Evolutionary conservation across 2,113 vertebrate species (phyloP), one percentile per base, ranked within the genome.

Genomic region (Spermophilus dauricus): DNA sequence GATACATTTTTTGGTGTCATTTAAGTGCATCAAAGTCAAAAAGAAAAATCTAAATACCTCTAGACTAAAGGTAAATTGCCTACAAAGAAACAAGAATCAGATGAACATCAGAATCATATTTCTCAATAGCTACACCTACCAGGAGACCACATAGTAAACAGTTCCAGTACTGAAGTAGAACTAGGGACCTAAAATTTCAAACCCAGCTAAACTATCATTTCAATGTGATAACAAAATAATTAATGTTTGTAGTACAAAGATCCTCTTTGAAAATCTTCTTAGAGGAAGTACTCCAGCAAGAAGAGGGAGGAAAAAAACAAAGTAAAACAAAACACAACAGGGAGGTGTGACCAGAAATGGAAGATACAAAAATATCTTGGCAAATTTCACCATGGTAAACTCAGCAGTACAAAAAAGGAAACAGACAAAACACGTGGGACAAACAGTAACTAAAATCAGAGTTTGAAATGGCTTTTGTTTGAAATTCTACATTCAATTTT

Each of bases 401-500:
- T 78, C 58, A 84, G 48, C 28, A 67, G 22, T 13, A 42, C 6
- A 20, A 61, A 2, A 58, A 39, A 39, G 22, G 22, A 17, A 77
- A 6, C 58, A 28, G 53, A 51, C 26, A 37, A 72, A 63, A 78
- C 18, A 85, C n/a, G 24, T 12, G 18, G 45, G 51, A 20, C 37
- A 32, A 67, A 67, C 69, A 67, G 13, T 65, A 65, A 89, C n/a
- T 37, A 26, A 73, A 37, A 56, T 58, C 37, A 24, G 30, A 80
- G 28, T 72, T 22, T 39, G 51, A 65, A 65, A 56, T 56, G 51
- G 81, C 12, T 84, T 75, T 82, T 75, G 34, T 83, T 82, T 45
- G 24, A 95, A 87, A 92, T 82, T 75, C 14, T 56, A 82, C 24
- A 45, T 75, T 75, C 12, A 56, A 37, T 92, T 91, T 75, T 42